Base-by-base conservation (phyloP, 2,113 vertebrate genomes). In the Apaloderma vittatum region DNA sequence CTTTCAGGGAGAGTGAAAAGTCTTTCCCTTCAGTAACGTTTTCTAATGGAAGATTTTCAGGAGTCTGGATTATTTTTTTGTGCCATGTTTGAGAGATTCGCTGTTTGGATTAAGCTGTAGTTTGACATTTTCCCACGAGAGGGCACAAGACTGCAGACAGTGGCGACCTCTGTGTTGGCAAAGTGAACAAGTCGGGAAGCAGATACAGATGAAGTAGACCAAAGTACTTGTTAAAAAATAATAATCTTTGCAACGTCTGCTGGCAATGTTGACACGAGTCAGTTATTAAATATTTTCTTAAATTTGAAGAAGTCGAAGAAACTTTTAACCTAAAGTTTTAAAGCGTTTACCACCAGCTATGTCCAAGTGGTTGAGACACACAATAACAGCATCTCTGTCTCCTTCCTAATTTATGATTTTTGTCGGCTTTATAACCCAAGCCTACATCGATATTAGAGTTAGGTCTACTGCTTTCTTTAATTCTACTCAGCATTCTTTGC, bases 101-200 rank as follows among this genome's bases (percentile, higher is more conserved):
- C 2, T 18, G 2, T 62, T 76, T 49, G 46, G 26, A 67, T 54
- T 36, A 79, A 63, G 19, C 13, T 91, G 77, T 58, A 61, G 55
- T 63, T 93, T 80, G 29, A 15, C 21, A 3, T 68, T 78, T 72
- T 40, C 26, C 71, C 97, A 43, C 71, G n/a, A 95, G 95, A 95
- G 93, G 86, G 61, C 91, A 73, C 12, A 80, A 57, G 62, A 36
- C 46, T 72, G 77, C 74, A 90, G 77, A 32, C 40, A 52, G 48
- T 11, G 85, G 9, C 34, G 26, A 19, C 11, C 7, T 52, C 36
- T 51, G 14, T 26, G 14, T 16, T 20, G 30, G 8, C 7, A 8
- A 27, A 55, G 55, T 8, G 26, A 57, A 45, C 22, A 18, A 0
- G 6, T 46, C 0, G 8, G 36, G 26, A 32, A 23, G 29, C 23